Evolutionary conservation across 2,888 invertebrate genomes (phyloP).

Genomic region (Furcula furcula): DNA sequence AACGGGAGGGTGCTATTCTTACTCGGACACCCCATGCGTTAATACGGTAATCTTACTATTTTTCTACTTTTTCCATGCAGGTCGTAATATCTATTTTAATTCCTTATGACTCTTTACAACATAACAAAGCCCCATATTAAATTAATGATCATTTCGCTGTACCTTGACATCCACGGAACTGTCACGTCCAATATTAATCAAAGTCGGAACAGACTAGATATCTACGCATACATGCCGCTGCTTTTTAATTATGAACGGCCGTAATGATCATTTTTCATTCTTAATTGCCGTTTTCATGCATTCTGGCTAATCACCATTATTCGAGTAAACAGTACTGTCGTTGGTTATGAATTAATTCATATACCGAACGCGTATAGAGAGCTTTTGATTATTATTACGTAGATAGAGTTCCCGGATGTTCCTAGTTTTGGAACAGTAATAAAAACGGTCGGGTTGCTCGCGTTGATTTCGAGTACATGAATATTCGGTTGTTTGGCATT

Average conservation of each 20-base stretch:
- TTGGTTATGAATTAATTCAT: slow-evolving; percentile 34
- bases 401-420: slow-evolving; percentile 16
- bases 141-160: slow-evolving; percentile 44
- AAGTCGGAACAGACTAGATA: slow-evolving; percentile 60
- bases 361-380: slow-evolving; percentile 17
- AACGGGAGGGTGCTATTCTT: too few relatives aligned
- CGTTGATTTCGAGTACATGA: slow-evolving; percentile 63
- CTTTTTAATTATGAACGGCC: slow-evolving; percentile 74
- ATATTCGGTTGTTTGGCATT: slow-evolving; percentile 68
- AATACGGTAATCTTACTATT: too few relatives aligned
- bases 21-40: too few relatives aligned
- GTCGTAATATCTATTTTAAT: neutral
- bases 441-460: slow-evolving; percentile 41
- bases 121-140: slow-evolving; percentile 2
- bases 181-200: slow-evolving; percentile 76
- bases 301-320: slow-evolving; percentile 73
- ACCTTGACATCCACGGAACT: slow-evolving; percentile 48
- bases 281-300: slow-evolving; percentile 71
- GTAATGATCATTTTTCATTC: slow-evolving; percentile 79
- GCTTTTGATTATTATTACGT: slow-evolving; percentile 21
- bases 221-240: slow-evolving; percentile 56
- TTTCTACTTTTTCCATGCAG: too few relatives aligned
- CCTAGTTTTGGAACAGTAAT: slow-evolving; percentile 50
- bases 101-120: neutral
- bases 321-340: slow-evolving; percentile 44